Base-by-base conservation (phyloP, 2,888 invertebrate species). In the Torymus texanus region DNA sequence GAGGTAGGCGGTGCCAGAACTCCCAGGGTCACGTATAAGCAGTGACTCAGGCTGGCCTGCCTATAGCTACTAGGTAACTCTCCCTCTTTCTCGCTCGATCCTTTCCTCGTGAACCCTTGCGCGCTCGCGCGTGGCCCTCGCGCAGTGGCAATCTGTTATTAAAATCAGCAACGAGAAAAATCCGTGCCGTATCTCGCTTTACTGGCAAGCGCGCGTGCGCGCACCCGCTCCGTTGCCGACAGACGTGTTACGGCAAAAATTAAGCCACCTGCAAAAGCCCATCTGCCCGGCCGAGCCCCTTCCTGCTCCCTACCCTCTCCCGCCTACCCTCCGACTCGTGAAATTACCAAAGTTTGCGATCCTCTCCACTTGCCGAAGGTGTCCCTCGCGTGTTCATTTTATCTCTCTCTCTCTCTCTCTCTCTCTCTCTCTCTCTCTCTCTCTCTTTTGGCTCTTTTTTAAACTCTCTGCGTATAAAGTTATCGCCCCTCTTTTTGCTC, bases 141-240 rank as follows among this genome's bases (percentile, higher is more conserved):
- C 51, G 14, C 73, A 74, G 68, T 50, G 74, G 74, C 79, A 88
- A 88, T 88, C 88, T 89, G 88, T 90, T 90, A 90, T 90, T 90
- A 90, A 90, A 89, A 90, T 90, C 90, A 89, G 89, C 88, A 89
- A 89, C 88, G 89, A 88, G 89, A 90, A 90, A 90, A 90, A 89
- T 90, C 87, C 90, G 90, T 90, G 90, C 90, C 89, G 87, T 90
- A 90, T 90, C 90, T 89, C 81, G 83, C 61, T 77, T 55, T 80
- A 82, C 84, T 80, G 83, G 79, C 78, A 83, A 80, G 78, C 79
- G 83, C 81, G 80, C 82, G 24, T 29, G 50, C 58, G 66, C 50
- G 81, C 75, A 29, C 2, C 29, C 29, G 29, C 29, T 2, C 29
- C 2, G 68, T 80, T 65, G 82, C 83, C 86, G 87, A 87, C 87